These are phyloP conservation scores for Teinopalpus imperialis DNA, from an alignment of 2,888 invertebrate species.

Conservation along the genomic window DNA sequence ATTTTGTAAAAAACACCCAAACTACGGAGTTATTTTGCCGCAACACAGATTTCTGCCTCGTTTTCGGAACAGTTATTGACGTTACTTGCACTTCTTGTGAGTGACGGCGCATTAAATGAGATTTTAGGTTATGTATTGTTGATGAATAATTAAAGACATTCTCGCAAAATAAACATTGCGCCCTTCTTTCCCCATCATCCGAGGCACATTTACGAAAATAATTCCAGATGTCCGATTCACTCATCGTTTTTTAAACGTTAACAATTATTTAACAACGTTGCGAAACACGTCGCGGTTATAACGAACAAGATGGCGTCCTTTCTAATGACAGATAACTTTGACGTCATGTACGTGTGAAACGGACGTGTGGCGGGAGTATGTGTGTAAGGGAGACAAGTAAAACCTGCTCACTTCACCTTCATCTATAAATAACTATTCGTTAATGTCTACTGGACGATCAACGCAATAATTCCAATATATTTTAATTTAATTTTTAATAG, in stretches of 20 bases:
- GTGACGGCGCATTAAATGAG: constrained; percentile 18
- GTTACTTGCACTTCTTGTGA: not conserved
- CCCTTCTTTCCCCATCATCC: constrained; percentile 14
- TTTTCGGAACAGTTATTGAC: not conserved
- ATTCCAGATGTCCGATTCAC: constrained; percentile 20
- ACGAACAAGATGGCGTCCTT: constrained; percentile 14
- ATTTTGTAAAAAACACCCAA: constrained; percentile 28
- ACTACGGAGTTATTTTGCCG: constrained; percentile 1
- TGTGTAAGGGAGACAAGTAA: no score
- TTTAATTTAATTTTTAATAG: no score
- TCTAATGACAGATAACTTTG: no score
- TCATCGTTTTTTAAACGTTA: constrained; percentile 14
- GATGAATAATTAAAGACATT: constrained; percentile 21
- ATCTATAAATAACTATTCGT: no score
- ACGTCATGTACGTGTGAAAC: no score
- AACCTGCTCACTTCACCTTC: no score
- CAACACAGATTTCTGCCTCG: no score
- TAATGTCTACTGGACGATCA: no score
- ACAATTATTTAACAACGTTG: constrained; percentile 9
- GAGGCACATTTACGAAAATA: constrained; percentile 23
- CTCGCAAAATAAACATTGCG: constrained; percentile 13
- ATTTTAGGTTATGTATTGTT: constrained; percentile 27
- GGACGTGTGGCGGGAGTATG: no score
- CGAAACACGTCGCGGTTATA: constrained; percentile 11
- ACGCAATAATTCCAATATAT: no score